Percentiles rank a stretch among this genome's conserved stretches.
phyloP scores from a whole-genome alignment of 2,888 invertebrate genomes.

The Hoplodrina ambigua region DNA sequence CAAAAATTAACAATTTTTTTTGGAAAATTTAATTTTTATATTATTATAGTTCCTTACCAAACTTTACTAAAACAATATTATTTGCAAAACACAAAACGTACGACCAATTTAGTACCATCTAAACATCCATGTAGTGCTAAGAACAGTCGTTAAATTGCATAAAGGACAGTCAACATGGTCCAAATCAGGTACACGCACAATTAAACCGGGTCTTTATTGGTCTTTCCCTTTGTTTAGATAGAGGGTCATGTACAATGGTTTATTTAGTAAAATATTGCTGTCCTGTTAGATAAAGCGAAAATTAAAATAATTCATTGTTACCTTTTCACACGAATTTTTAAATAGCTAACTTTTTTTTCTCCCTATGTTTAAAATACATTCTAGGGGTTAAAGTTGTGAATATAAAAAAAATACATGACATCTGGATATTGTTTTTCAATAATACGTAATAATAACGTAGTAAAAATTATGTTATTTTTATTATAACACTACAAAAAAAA shows the following conservation, averaged over 20 bases:
- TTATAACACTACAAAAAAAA: too few species aligned
- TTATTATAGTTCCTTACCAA: too few species aligned
- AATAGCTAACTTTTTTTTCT: fast-evolving
- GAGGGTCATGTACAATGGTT: slow-evolving; percentile 31
- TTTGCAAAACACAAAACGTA: slow-evolving; percentile 20
- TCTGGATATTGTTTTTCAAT: too few species aligned
- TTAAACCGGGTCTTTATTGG: slow-evolving; percentile 71
- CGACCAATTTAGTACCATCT: slow-evolving; percentile 28
- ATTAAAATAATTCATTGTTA: background rate
- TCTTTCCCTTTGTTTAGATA: slow-evolving; percentile 46
- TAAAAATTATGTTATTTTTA: too few species aligned
- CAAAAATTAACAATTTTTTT: too few species aligned
- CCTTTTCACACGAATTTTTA: background rate
- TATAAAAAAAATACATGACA: too few species aligned
- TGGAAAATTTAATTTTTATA: too few species aligned
- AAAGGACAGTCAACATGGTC: slow-evolving; percentile 69
- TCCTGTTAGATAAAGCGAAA: background rate
- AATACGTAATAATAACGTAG: too few species aligned
- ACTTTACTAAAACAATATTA: slow-evolving; percentile 6
- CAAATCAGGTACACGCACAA: slow-evolving; percentile 61
- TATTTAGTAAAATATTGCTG: slow-evolving; percentile 5
- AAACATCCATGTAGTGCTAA: slow-evolving; percentile 47
- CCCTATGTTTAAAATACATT: too few species aligned
- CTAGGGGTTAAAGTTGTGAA: too few species aligned
- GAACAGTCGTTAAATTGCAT: slow-evolving; percentile 65